Percentiles rank a stretch among this genome's conserved stretches.
Conservation (phyloP, 2,888 invertebrate species). For the Lysandra coridon region DNA sequence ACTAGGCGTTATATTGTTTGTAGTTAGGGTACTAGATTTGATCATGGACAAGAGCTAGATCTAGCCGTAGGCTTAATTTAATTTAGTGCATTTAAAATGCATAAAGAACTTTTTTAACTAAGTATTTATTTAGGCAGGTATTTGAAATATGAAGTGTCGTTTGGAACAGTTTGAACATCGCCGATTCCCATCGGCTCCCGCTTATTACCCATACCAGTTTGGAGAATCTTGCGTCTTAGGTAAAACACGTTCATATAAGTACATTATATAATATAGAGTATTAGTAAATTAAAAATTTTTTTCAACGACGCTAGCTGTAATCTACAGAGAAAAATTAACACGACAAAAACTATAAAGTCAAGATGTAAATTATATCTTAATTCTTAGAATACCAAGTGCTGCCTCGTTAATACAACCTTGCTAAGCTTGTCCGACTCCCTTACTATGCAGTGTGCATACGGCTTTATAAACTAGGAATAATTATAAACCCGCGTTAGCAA, state of each 20-base stretch:
- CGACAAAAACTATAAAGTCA: conserved; percentile 11
- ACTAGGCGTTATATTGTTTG: not conserved
- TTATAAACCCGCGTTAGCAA: not conserved
- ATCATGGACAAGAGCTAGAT: not conserved
- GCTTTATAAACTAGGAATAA: not conserved
- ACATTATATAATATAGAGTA: not conserved
- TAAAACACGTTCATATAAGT: not conserved
- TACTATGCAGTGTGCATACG: not conserved
- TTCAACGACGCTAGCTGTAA: not conserved
- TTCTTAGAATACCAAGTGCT: too few species aligned
- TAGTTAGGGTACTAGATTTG: not conserved
- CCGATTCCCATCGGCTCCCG: too few species aligned
- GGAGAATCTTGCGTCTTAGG: too few species aligned
- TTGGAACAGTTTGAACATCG: too few species aligned
- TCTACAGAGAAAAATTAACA: not conserved
- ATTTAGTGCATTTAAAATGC: too few species aligned
- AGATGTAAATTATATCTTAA: conserved; percentile 5
- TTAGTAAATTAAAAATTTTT: not conserved
- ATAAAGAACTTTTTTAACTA: too few species aligned
- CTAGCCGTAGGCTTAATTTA: too few species aligned
- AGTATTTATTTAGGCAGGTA: too few species aligned
- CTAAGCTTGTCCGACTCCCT: not conserved
- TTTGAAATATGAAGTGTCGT: too few species aligned
- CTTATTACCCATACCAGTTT: too few species aligned
- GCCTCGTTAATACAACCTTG: conserved; percentile 20